These are phyloP conservation scores for Elephas maximus DNA, from an alignment of 2,113 vertebrate genomes.

Conservation along the genomic window DNA sequence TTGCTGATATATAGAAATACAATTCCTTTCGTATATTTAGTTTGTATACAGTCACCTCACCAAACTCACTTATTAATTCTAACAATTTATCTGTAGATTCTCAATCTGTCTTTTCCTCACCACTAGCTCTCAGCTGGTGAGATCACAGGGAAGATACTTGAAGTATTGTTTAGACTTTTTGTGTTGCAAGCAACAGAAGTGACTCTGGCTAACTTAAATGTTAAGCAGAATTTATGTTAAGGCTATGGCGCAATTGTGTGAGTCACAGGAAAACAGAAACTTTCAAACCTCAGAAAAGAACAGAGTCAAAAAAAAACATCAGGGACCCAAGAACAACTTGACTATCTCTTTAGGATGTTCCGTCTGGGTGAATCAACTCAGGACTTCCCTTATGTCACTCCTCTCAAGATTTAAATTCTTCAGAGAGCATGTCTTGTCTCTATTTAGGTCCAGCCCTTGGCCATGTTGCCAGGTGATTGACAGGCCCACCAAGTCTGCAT, in stretches of 20 bases:
- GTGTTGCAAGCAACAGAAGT: slow-evolving; percentile 19
- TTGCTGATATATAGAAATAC: neutral
- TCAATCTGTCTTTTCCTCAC: neutral
- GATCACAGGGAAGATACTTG: neutral
- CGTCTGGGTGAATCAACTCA: neutral
- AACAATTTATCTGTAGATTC: slow-evolving; percentile 9
- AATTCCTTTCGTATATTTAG: slow-evolving; percentile 1
- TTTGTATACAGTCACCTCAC: slow-evolving; percentile 27
- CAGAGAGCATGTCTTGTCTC: neutral
- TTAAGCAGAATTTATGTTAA: slow-evolving; percentile 37
- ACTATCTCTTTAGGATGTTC: neutral
- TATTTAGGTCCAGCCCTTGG: neutral
- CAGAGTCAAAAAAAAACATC: neutral
- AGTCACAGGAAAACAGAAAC: slow-evolving; percentile 26
- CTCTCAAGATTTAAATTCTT: slow-evolving; percentile 42
- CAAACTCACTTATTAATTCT: neutral
- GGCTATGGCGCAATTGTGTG: neutral
- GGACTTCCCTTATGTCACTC: neutral
- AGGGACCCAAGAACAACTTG: neutral
- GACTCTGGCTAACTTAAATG: neutral
- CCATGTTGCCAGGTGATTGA: neutral
- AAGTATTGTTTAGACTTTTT: slow-evolving; percentile 40
- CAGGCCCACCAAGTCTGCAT: neutral
- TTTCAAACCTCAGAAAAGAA: slow-evolving; percentile 10
- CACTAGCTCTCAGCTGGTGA: neutral